Percentiles rank a stretch among this genome's conserved stretches.
Conservation (phyloP, 2,797 vertebrate genomes). For the Percopsis omiscomaycus region DNA sequence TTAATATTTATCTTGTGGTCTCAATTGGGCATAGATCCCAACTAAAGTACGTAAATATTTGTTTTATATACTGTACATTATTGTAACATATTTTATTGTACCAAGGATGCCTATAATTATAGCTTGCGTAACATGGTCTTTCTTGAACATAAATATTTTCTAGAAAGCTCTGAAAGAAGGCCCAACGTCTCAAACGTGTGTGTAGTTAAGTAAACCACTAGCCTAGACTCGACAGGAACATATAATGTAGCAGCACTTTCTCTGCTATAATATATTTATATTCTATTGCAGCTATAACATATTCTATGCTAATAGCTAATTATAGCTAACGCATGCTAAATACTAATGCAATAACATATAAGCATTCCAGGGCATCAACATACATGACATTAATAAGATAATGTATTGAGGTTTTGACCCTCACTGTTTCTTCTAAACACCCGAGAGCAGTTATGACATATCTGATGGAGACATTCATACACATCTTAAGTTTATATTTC, state of each 20-base stretch:
- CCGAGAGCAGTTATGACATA: too few species aligned
- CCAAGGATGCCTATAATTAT: conserved; percentile 23
- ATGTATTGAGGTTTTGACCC: too few species aligned
- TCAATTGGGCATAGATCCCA: conserved; percentile 16
- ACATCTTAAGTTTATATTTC: too few species aligned
- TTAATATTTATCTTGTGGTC: neutral
- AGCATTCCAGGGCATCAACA: conserved; percentile 48
- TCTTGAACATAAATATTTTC: conserved; percentile 21
- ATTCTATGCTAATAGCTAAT: neutral
- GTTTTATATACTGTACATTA: too few species aligned
- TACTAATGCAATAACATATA: conserved; percentile 33
- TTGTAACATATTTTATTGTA: too few species aligned
- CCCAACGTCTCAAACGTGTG: conserved; percentile 21
- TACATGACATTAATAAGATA: conserved; percentile 23
- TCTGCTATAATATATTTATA: too few species aligned
- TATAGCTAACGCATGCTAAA: conserved; percentile 32
- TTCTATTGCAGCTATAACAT: conserved; percentile 16
- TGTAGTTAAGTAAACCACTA: conserved; percentile 29
- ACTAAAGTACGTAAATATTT: neutral
- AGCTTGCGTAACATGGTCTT: conserved; percentile 12
- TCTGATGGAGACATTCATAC: too few species aligned
- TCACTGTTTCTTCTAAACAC: too few species aligned
- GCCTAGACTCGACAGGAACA: conserved; percentile 24
- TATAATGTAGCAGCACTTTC: conserved; percentile 21
- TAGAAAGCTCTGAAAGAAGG: too few species aligned